Base-by-base conservation (phyloP, 2,888 invertebrate genomes). In the Morpho deidamia region DNA sequence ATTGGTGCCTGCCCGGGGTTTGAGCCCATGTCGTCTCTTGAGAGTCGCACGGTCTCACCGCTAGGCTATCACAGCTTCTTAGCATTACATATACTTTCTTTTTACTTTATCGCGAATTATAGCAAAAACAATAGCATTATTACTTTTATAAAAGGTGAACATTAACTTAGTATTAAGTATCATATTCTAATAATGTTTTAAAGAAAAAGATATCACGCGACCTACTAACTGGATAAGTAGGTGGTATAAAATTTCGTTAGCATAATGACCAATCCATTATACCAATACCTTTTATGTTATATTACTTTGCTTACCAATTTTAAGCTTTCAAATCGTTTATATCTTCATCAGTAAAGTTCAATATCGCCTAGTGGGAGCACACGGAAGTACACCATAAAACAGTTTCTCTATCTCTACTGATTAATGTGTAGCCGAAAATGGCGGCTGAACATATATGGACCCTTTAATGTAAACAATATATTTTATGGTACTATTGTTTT, bases 401-500 rank as follows among this genome's bases (percentile, higher is more conserved):
- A 55, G 60, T 56, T 55, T 51, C 48, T 58, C 53, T 49, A 60
- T 57, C 56, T 56, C 51, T 45, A 55, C 55, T 59, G 50, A 61
- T 60, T 61, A 54, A 59, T 62, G 59, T 51, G 47, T 48, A 39
- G 51, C 53, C 55, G 46, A 53, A 57, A 60, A 60, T 55, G 53
- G 56, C 41, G 51, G 44, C 51, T 48, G 56, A 12, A 49, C 54
- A 41, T 50, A 54, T 56, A 58, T 56, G 38, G 55, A 52, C 39
- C 44, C 50, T 59, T 53, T 57, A 56, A 58, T 52, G 59, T 63
- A 58, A 61, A 59, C 59, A 57, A 60, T 49, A 56, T 58, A 44
- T 59, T 61, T 61, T 59, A 58, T 59, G 51, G 50, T 41, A 58
- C 50, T 23, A 23, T 23, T 23, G 23, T 23, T 23, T 23, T 23